Percentiles rank a stretch among this genome's conserved stretches.
phyloP scores from a whole-genome alignment of 2,888 invertebrate genomes.

The Lagria hirta region DNA sequence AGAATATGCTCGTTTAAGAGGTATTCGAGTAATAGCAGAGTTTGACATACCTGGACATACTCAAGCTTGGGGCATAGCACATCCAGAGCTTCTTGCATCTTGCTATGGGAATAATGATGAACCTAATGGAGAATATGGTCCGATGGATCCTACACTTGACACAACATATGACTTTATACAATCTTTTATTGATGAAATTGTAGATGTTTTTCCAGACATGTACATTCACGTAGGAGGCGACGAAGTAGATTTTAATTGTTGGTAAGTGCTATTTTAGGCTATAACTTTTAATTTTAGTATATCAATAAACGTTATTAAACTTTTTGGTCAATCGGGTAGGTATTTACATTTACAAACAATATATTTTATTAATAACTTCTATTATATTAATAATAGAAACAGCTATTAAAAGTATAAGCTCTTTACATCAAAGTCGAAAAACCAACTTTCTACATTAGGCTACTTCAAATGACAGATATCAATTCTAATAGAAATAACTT shows the following conservation, averaged over 20 bases:
- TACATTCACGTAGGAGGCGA: conserved; percentile 93
- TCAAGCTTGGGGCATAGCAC: conserved; percentile 80
- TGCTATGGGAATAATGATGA: conserved; percentile 58
- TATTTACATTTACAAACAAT: no score
- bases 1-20: conserved; percentile 74
- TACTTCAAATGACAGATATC: no score
- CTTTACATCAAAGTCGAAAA: no score
- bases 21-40: conserved; percentile 85
- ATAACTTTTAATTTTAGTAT: no score
- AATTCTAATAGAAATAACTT: no score
- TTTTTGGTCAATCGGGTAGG: no score
- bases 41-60: conserved; percentile 92
- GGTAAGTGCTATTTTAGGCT: no score
- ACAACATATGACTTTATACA: conserved; percentile 67
- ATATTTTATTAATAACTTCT: no score
- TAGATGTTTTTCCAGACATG: conserved; percentile 71
- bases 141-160: conserved; percentile 73
- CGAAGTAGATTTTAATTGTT: conserved; percentile 82
- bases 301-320: no score
- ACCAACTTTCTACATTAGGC: no score
- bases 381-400: no score
- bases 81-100: conserved; percentile 70
- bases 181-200: conserved; percentile 69
- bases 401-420: no score
- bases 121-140: conserved; percentile 66